Base-by-base conservation (phyloP, 2,797 vertebrate species). In the Acanthurus tractus region DNA sequence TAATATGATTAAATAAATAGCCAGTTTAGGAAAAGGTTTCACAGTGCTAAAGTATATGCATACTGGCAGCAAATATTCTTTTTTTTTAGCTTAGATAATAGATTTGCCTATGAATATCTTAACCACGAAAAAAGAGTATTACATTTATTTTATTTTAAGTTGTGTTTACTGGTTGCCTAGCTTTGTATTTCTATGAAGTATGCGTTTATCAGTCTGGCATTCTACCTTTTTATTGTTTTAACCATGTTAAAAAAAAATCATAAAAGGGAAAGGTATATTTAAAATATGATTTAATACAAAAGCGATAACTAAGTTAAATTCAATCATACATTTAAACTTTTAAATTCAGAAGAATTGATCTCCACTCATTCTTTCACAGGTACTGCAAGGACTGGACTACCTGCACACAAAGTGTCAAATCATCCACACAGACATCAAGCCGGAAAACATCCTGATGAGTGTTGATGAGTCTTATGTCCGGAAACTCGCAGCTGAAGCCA, bases 401-500 rank as follows among this genome's bases (percentile, higher is more conserved):
- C 90, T 99, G 91, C 98, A 99, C 87, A 96, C 96, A 3, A 99
- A 98, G 74, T 99, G 98, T 94, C 91, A 99, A 69, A 99, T 99
- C 87, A 99, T 99, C 88, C 98, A 99, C 86, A 99, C 98, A 0
- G 98, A 99, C 78, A 97, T 99, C 74, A 99, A 99, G 73, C 98
- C 98, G 0, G 98, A 99, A 90, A 99, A 99, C 74, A 98, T 99
- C 83, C 91, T 99, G 44, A 93, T 99, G 92, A 98, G 95, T 3
- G 98, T 99, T 4, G 97, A 98, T 1, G 97, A 98, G 87, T 94
- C 96, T 23, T 99, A 99, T 22, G 95, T 99, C 44, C 95, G 98
- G 15, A 96, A 94, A 54, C 95, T 99, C 55, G 98, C 98, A 61
- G 97, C 97, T 34, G 98, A 99, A 86, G 98, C 98, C 36, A 98